A percentile compares a stretch with the other conserved stretches of the same genome.
These are phyloP conservation scores for Oostethus manadensis DNA, from an alignment of 2,113 vertebrate species.

Conservation along the genomic window DNA sequence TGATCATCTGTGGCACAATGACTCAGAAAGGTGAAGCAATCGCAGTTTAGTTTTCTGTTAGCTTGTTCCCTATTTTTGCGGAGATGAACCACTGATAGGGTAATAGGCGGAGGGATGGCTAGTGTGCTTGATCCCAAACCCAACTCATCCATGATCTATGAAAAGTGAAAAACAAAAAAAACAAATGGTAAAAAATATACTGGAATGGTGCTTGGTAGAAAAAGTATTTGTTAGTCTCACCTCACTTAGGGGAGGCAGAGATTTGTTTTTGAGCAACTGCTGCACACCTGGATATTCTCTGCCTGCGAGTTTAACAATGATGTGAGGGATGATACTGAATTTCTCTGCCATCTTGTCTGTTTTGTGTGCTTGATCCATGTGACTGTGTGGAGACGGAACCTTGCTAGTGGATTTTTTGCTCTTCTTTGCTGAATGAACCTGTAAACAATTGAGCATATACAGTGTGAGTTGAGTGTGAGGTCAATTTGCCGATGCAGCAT, in stretches of 20 bases:
- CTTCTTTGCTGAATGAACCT: conserved; percentile 54
- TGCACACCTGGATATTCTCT: conserved; percentile 27
- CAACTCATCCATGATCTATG: conserved; percentile 78
- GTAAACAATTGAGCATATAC: neutral
- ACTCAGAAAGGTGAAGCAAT: conserved; percentile 73
- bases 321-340: conserved; percentile 65
- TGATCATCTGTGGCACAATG: conserved; percentile 28
- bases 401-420: conserved; percentile 64
- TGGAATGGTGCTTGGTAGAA: neutral
- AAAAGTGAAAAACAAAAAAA: conserved; percentile 5
- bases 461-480: neutral
- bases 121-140: conserved; percentile 74
- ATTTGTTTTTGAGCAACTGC: conserved; percentile 60
- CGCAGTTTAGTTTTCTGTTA: conserved; percentile 20
- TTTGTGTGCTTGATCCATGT: conserved; percentile 19
- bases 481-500: neutral
- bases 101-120: conserved; percentile 66
- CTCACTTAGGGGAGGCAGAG: conserved; percentile 69
- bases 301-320: conserved; percentile 64
- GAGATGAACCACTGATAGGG: conserved; percentile 77
- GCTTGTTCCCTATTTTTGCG: conserved; percentile 57
- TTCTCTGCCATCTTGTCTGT: conserved; percentile 47
- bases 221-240: conserved; percentile 48
- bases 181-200: neutral
- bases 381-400: conserved; percentile 30